Evolutionary conservation across 1,140 invertebrate genomes (phyloP).

Genomic region (Plutomurus gul): DNA sequence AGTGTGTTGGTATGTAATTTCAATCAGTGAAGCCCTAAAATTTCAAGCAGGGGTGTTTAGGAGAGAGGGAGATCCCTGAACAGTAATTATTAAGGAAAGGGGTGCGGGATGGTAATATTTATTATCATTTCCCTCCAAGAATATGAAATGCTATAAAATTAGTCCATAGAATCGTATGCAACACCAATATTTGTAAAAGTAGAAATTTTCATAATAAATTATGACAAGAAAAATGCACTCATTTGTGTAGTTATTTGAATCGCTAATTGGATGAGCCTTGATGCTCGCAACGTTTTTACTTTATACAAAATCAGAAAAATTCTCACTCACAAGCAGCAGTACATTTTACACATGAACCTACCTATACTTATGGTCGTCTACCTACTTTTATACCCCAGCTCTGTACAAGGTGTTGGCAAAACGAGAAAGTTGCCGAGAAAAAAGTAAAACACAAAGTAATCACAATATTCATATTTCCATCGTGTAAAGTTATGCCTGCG

Average conservation of each 20-base stretch:
- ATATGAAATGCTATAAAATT: too few relatives aligned
- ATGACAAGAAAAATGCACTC: neutral
- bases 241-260: neutral
- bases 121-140: neutral
- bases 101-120: neutral
- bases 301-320: neutral
- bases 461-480: neutral
- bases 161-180: neutral
- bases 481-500: neutral
- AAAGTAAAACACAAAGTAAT: slow-evolving; percentile 18
- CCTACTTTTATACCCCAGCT: too few relatives aligned
- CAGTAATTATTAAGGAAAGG: neutral
- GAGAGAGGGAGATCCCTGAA: neutral
- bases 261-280: neutral
- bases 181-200: neutral
- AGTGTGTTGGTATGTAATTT: neutral
- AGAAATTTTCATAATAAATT: too few relatives aligned
- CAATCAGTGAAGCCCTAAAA: neutral
- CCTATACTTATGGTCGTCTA: too few relatives aligned
- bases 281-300: neutral
- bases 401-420: neutral
- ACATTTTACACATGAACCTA: too few relatives aligned
- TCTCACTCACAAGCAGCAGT: too few relatives aligned
- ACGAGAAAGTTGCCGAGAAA: neutral
- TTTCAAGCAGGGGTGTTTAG: neutral